phyloP scores from a whole-genome alignment of 2,888 invertebrate species.

The Papilio gigon region DNA sequence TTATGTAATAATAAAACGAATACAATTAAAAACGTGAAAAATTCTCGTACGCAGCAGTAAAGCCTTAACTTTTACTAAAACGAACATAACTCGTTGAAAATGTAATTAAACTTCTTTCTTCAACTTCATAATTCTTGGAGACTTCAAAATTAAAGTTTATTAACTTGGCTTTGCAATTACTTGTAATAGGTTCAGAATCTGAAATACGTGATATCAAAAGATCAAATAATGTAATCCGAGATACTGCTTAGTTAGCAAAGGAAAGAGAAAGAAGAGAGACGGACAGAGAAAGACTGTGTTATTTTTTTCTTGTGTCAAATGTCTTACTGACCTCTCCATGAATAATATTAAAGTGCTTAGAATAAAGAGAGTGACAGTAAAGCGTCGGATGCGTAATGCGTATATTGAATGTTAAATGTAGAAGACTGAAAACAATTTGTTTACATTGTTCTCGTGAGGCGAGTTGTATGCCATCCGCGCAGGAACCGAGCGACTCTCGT shows the following conservation, averaged over 20 bases:
- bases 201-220: background rate
- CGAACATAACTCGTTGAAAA: constrained; percentile 78
- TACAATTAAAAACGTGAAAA: constrained; percentile 17
- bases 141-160: constrained; percentile 8
- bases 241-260: too few species aligned
- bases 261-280: too few species aligned
- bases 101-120: constrained; percentile 70
- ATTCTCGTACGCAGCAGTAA: constrained; percentile 43
- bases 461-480: constrained; percentile 20
- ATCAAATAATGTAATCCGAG: background rate
- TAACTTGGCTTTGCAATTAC: constrained; percentile 2
- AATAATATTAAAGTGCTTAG: too few species aligned
- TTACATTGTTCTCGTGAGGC: constrained; percentile 33
- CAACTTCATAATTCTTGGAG: constrained; percentile 44
- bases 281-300: too few species aligned
- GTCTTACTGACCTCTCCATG: too few species aligned
- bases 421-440: constrained; percentile 30
- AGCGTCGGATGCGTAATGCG: background rate
- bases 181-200: background rate
- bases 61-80: constrained; percentile 79
- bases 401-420: constrained; percentile 32
- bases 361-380: background rate
- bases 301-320: too few species aligned
- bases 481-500: constrained; percentile 13
- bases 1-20: too few species aligned